Evolutionary conservation across 2,888 invertebrate species (phyloP).

Genomic region (Tanytarsus gracilentus): DNA sequence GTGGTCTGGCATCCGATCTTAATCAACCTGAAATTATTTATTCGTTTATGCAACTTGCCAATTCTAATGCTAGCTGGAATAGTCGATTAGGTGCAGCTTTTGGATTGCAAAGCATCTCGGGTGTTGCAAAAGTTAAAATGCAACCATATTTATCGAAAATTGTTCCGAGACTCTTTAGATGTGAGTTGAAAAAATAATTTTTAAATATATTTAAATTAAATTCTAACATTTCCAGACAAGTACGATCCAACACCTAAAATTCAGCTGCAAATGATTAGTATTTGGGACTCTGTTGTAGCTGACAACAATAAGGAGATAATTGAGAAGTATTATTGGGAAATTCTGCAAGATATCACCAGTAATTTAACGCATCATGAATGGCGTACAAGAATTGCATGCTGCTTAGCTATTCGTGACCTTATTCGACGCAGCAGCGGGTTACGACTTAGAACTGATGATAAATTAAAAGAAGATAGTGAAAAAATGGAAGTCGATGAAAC

Average conservation of each 20-base stretch:
- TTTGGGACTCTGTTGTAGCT: constrained; percentile 84
- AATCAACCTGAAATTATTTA: constrained; percentile 93
- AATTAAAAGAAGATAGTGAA: constrained; percentile 29
- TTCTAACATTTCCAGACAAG: too few species aligned
- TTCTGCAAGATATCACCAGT: constrained; percentile 62
- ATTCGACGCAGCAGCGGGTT: constrained; percentile 52
- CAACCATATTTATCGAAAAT: constrained; percentile 74
- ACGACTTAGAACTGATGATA: constrained; percentile 32
- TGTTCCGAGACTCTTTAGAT: constrained; percentile 76
- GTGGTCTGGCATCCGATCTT: constrained; percentile 84
- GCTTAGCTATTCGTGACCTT: constrained; percentile 77
- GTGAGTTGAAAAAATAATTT: too few species aligned
- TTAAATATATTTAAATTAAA: too few species aligned
- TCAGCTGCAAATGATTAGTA: constrained; percentile 86
- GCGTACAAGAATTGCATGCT: constrained; percentile 85
- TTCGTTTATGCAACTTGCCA: constrained; percentile 91
- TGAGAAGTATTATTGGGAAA: constrained; percentile 43
- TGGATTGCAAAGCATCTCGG: constrained; percentile 80
- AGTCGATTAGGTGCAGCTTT: constrained; percentile 86
- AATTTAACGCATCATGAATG: constrained; percentile 80
- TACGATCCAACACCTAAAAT: constrained; percentile 90
- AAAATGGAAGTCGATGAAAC: constrained; percentile 37
- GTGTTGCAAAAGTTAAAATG: constrained; percentile 74
- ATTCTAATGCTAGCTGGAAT: constrained; percentile 91
- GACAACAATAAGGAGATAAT: constrained; percentile 72